A percentile compares a stretch with the other conserved stretches of the same genome.
These are phyloP conservation scores for Acyrthosiphon pisum DNA, from an alignment of 1,140 invertebrate species.

Conservation along the genomic window DNA sequence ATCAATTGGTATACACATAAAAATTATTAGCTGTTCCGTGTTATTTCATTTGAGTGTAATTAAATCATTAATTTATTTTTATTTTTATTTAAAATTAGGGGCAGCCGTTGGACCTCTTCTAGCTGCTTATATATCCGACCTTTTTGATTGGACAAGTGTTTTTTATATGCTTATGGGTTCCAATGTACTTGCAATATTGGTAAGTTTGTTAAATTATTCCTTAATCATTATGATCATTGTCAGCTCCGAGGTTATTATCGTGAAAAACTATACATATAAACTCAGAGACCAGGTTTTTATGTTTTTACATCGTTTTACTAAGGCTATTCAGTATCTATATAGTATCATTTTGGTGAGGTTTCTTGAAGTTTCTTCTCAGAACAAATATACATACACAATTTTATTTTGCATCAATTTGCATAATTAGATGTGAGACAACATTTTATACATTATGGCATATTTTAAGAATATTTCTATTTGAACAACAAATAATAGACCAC, in stretches of 20 bases:
- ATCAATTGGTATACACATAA: slow-evolving; percentile 73
- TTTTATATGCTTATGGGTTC: slow-evolving; percentile 91
- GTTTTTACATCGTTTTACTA: no score
- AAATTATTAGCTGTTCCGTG: background rate
- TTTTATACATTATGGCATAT: no score
- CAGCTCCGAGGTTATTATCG: background rate
- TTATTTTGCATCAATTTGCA: no score
- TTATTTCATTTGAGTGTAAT: background rate
- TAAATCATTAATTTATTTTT: background rate
- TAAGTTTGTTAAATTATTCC: slow-evolving; percentile 62
- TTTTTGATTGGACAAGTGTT: slow-evolving; percentile 81
- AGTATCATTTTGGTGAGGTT: no score
- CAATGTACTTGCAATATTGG: slow-evolving; percentile 79
- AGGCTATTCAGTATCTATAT: no score
- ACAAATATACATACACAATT: no score
- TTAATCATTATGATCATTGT: background rate
- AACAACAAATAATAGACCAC: no score
- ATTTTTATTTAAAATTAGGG: slow-evolving; percentile 65
- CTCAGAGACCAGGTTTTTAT: no score
- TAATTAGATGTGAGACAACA: no score
- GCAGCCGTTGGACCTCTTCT: slow-evolving; percentile 90
- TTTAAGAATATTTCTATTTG: no score
- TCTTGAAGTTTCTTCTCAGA: no score
- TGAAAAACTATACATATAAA: no score
- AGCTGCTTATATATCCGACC: slow-evolving; percentile 79